Base-by-base conservation (phyloP, 2,888 invertebrate genomes). In the Rotaria sp. region DNA sequence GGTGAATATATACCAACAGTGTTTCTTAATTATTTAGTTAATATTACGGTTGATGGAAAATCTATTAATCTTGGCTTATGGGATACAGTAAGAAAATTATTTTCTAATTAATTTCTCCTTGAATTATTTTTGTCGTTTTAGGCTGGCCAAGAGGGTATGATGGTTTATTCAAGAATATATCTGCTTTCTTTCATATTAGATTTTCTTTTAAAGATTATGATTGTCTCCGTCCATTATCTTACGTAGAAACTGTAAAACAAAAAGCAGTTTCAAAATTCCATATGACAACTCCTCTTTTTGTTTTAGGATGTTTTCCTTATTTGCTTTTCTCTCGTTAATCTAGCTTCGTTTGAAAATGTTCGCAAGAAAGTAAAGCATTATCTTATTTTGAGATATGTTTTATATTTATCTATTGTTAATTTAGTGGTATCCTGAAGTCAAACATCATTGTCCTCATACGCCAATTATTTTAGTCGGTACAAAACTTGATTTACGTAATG, bases 151-250 rank as follows among this genome's bases (percentile, higher is more conserved):
- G 86, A 86, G 38, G 86, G 67, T 67, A 67, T 67, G n/a, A n/a
- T n/a, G n/a, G n/a, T n/a, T n/a, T n/a, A n/a, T n/a, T n/a, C n/a
- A n/a, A n/a, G n/a, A n/a, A n/a, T n/a, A n/a, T n/a, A n/a, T n/a
- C n/a, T n/a, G n/a, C n/a, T n/a, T n/a, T n/a, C n/a, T n/a, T n/a
- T n/a, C n/a, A n/a, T n/a, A n/a, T n/a, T n/a, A n/a, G n/a, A n/a
- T n/a, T n/a, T n/a, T n/a, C n/a, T n/a, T n/a, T n/a, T n/a, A n/a
- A 97, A 92, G 97, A 97, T 92, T 97, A 97, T 92, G 97, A 97
- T 92, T 93, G 97, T 90, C 93, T 97, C 88, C 94, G 97, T 90
- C 97, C 97, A 26, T 93, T 98, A 85, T 97, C 96, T 50, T 98
- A 98, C 92, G 97, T 97, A 89, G 97, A 98, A 92, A 97, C 97